These are phyloP conservation scores for Tetrax tetrax DNA, from an alignment of 2,113 vertebrate genomes.

Conservation along the genomic window DNA sequence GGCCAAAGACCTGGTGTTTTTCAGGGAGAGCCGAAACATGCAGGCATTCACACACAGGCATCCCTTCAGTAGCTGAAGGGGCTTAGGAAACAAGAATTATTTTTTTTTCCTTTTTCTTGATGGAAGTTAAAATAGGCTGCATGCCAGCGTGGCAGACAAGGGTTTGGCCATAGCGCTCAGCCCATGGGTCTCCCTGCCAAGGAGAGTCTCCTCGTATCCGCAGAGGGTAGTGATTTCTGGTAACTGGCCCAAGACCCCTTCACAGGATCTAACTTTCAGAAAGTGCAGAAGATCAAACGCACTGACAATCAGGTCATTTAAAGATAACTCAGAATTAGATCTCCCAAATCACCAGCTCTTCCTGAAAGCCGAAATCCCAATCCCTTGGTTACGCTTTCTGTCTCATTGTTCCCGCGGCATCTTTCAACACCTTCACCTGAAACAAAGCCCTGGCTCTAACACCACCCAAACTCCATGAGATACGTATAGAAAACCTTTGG, in stretches of 20 bases:
- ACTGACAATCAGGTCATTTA: neutral
- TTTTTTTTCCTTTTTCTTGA: neutral
- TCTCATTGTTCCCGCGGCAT: neutral
- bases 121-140: constrained; percentile 14
- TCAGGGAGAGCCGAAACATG: constrained; percentile 22
- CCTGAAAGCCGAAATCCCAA: neutral
- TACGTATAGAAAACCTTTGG: neutral
- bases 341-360: neutral
- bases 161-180: neutral
- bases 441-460: constrained; percentile 23
- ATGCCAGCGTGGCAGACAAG: neutral
- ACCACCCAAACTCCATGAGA: neutral
- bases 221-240: neutral
- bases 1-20: constrained; percentile 32
- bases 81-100: constrained; percentile 16
- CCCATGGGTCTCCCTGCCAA: neutral
- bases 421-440: neutral
- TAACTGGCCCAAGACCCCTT: neutral
- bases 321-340: neutral
- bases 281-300: neutral
- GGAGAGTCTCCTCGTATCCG: neutral
- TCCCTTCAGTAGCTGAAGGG: constrained; percentile 15
- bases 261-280: neutral
- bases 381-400: neutral
- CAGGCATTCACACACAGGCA: constrained; percentile 14